Conservation (phyloP, 2,888 invertebrate genomes). For the Drosophila emarginata region DNA sequence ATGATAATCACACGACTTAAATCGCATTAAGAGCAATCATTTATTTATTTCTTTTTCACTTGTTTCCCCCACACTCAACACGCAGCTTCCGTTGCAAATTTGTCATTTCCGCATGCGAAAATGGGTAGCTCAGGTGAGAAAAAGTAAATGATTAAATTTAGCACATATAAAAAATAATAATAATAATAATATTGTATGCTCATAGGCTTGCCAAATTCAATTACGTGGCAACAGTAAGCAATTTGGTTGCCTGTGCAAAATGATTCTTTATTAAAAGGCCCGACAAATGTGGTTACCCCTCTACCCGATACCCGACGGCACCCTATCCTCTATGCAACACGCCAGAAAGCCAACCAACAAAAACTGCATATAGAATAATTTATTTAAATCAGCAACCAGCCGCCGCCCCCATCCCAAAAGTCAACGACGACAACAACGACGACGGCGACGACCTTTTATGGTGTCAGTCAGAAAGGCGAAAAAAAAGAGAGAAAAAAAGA, state of each 20-base stretch:
- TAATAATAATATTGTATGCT: slow-evolving; percentile 20
- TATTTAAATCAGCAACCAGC: slow-evolving; percentile 71
- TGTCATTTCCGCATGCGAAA: slow-evolving; percentile 62
- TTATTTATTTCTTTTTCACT: slow-evolving; percentile 14
- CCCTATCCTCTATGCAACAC: slow-evolving; percentile 18
- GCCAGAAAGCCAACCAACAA: slow-evolving; percentile 37
- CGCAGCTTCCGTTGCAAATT: slow-evolving; percentile 73
- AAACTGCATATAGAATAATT: slow-evolving; percentile 74
- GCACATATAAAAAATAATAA: slow-evolving; percentile 14
- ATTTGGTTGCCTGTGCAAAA: slow-evolving; percentile 44
- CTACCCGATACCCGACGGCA: neutral
- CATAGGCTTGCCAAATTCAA: slow-evolving; percentile 55
- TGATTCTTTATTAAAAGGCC: slow-evolving; percentile 29
- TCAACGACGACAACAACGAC: slow-evolving; percentile 34
- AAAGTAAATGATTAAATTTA: slow-evolving; percentile 27
- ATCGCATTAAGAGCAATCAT: slow-evolving; percentile 65
- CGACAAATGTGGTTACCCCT: slow-evolving; percentile 9
- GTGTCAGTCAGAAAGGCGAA: slow-evolving; percentile 46
- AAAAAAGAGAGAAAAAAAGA: slow-evolving; percentile 22
- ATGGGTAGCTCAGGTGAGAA: slow-evolving; percentile 56
- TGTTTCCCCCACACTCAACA: slow-evolving; percentile 38
- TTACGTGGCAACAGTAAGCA: slow-evolving; percentile 52
- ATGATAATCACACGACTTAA: slow-evolving; percentile 50
- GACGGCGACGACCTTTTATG: slow-evolving; percentile 74
- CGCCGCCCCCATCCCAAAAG: slow-evolving; percentile 56